Conservation (phyloP, 2,797 vertebrate genomes). For the Megaceryle alcyon region DNA sequence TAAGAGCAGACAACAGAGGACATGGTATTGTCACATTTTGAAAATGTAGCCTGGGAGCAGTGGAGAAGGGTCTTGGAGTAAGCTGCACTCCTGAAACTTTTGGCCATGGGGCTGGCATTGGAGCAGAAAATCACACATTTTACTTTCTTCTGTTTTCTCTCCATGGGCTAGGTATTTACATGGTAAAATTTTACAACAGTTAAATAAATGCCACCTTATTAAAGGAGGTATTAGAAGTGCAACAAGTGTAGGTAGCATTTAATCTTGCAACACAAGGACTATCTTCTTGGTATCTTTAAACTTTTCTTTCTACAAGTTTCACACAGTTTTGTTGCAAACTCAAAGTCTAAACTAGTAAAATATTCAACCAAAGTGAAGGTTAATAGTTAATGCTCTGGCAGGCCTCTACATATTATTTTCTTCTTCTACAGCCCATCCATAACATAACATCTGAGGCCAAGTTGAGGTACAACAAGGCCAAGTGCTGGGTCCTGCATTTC, state of each 20-base stretch:
- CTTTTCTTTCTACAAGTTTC: not conserved
- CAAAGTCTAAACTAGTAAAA: not conserved
- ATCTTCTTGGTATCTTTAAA: not conserved
- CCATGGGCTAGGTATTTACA: not conserved
- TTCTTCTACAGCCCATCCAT: not conserved
- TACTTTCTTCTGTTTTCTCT: not conserved
- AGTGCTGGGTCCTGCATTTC: too few species aligned
- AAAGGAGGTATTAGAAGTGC: not conserved
- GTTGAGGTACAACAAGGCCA: too few species aligned
- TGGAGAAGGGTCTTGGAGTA: not conserved
- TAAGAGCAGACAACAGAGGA: not conserved
- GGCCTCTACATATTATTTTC: not conserved
- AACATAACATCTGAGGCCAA: not conserved
- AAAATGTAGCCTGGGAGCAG: not conserved
- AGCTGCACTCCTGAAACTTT: not conserved
- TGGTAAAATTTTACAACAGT: not conserved
- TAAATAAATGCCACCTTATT: not conserved
- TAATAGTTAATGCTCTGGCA: not conserved
- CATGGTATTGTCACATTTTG: not conserved
- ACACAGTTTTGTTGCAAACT: not conserved
- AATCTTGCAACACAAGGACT: not conserved
- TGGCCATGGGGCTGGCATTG: not conserved
- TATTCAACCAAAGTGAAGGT: not conserved
- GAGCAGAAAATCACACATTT: not conserved
- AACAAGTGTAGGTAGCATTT: not conserved